Evolutionary conservation across 2,888 invertebrate species (phyloP).

Genomic region (Colostygia pectinataria): DNA sequence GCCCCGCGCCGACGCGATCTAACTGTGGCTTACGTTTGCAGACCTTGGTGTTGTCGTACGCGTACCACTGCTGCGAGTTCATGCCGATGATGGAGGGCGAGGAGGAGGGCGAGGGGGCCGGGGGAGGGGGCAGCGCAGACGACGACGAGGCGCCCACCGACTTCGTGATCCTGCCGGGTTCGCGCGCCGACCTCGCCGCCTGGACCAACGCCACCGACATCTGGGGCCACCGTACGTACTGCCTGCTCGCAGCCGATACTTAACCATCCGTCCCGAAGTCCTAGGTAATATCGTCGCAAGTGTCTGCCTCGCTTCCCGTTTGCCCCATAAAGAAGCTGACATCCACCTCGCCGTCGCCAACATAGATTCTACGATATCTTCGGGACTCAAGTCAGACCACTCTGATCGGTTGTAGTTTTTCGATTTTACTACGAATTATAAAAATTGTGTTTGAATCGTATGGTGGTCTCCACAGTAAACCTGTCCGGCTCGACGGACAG

Average conservation of each 20-base stretch:
- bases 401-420: no score
- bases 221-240: constrained; percentile 90
- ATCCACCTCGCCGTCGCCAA: no score
- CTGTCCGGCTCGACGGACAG: constrained; percentile 49
- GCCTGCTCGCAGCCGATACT: no score
- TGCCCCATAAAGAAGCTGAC: no score
- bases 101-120: constrained; percentile 80
- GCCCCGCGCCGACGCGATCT: not conserved
- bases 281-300: no score
- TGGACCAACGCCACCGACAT: constrained; percentile 92
- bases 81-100: constrained; percentile 86
- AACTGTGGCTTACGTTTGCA: constrained; percentile 54
- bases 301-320: not conserved
- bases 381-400: no score
- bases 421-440: no score
- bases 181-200: constrained; percentile 82
- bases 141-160: constrained; percentile 63
- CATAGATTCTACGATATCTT: no score
- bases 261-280: no score
- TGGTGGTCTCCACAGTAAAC: constrained; percentile 51
- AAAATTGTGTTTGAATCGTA: no score
- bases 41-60: constrained; percentile 94
- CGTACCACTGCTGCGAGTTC: constrained; percentile 98
- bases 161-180: constrained; percentile 67
- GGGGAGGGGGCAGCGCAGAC: constrained; percentile 66